phyloP scores from a whole-genome alignment of 2,113 vertebrate species.

The Sinocyclocheilus grahami region DNA sequence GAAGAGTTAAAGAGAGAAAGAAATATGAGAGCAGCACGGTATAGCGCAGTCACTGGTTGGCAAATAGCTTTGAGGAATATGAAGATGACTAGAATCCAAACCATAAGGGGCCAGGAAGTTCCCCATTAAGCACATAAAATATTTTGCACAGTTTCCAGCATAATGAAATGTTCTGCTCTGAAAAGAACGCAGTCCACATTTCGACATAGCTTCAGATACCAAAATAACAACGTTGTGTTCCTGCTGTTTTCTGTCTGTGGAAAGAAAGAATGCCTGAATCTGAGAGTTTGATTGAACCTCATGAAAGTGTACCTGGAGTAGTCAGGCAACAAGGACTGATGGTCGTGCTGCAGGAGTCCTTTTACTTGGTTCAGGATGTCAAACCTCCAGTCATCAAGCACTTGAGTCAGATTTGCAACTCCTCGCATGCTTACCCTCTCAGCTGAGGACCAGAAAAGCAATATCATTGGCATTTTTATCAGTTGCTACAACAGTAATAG shows the following conservation, averaged over 20 bases:
- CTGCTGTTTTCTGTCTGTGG: background rate
- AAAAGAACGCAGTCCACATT: constrained; percentile 42
- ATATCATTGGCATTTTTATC: constrained; percentile 19
- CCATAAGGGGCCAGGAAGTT: constrained; percentile 50
- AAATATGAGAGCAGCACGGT: background rate
- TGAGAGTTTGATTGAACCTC: background rate
- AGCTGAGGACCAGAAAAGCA: constrained; percentile 62
- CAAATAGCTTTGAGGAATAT: constrained; percentile 1
- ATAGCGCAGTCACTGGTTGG: constrained; percentile 28
- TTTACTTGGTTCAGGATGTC: constrained; percentile 77
- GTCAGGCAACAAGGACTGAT: constrained; percentile 78
- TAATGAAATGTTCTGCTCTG: constrained; percentile 58
- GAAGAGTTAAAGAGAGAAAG: background rate
- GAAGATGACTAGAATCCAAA: constrained; percentile 37
- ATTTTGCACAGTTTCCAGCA: constrained; percentile 27
- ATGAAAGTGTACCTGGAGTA: constrained; percentile 72
- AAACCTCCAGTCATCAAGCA: constrained; percentile 81
- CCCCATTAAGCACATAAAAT: constrained; percentile 23
- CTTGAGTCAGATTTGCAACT: constrained; percentile 78
- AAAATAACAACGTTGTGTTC: constrained; percentile 43
- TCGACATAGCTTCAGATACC: constrained; percentile 23
- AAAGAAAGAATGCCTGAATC: constrained; percentile 10
- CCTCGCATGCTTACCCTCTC: constrained; percentile 75
- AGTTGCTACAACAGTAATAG: no score
- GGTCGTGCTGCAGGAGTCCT: constrained; percentile 75